Percentiles rank a stretch among this genome's conserved stretches.
phyloP scores from a whole-genome alignment of 2,113 vertebrate species.

The Sclerurus mexicanus region DNA sequence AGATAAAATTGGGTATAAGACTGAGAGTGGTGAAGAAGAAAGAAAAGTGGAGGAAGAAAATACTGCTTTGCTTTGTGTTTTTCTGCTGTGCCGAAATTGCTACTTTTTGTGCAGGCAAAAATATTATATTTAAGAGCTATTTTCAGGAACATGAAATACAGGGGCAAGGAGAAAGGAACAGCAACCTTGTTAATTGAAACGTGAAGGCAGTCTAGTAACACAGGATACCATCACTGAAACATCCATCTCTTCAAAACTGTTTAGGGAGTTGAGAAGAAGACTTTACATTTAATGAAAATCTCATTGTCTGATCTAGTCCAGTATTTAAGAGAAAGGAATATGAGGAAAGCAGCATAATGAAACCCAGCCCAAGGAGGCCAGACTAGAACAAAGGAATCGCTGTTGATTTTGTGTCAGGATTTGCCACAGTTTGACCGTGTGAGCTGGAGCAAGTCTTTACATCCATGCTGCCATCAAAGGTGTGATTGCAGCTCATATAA shows the following conservation, averaged over 20 bases:
- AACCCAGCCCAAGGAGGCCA: constrained; percentile 44
- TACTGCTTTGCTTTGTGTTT: not conserved
- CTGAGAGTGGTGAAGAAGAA: not conserved
- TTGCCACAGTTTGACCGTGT: constrained; percentile 3
- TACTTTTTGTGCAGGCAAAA: not conserved
- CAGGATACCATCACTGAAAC: not conserved
- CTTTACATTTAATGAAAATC: constrained; percentile 35
- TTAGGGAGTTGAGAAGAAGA: constrained; percentile 18
- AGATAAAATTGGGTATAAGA: not conserved
- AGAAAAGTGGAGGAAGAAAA: not conserved
- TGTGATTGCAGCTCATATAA: constrained; percentile 52
- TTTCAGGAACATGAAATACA: not conserved
- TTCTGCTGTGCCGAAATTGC: not conserved
- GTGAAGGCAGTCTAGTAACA: not conserved
- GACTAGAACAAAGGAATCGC: constrained; percentile 40
- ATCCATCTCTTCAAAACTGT: not conserved
- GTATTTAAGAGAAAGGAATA: constrained; percentile 24
- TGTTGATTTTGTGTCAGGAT: constrained; percentile 32
- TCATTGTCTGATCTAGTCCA: constrained; percentile 18
- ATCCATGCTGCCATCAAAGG: constrained; percentile 43
- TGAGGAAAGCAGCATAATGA: constrained; percentile 35
- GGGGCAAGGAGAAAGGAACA: not conserved
- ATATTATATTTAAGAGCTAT: not conserved
- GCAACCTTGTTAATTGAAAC: not conserved
- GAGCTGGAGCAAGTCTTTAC: not conserved